Percentiles rank a stretch among this genome's conserved stretches.
Conservation (phyloP, 2,888 invertebrate genomes). For the Merodon equestris region DNA sequence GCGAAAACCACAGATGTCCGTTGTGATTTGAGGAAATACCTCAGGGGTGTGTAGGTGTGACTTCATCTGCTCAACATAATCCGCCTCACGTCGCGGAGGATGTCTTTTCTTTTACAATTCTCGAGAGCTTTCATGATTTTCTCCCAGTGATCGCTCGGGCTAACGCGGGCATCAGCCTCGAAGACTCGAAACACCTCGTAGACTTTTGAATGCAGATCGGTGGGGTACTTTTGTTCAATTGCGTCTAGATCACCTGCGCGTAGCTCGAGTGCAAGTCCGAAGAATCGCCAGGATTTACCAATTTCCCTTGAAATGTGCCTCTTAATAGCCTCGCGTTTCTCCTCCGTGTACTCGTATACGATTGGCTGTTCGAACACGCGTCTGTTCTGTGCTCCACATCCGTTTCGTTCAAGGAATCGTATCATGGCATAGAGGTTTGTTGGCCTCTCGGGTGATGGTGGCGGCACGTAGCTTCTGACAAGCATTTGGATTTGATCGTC, state of each 20-base stretch:
- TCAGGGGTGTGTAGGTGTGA: too few relatives aligned
- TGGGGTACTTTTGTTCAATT: slow-evolving; percentile 72
- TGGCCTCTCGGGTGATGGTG: slow-evolving; percentile 12
- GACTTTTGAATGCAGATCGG: slow-evolving; percentile 73
- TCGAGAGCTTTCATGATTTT: slow-evolving; percentile 72
- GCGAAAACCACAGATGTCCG: not conserved
- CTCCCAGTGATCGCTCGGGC: slow-evolving; percentile 69
- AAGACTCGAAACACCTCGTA: slow-evolving; percentile 73
- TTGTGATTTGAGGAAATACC: too few relatives aligned
- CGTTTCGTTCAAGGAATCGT: slow-evolving; percentile 19
- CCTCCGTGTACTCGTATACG: slow-evolving; percentile 67
- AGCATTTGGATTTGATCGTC: slow-evolving; percentile 67
- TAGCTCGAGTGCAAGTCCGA: slow-evolving; percentile 75
- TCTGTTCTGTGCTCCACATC: too few relatives aligned
- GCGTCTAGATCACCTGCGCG: slow-evolving; percentile 75
- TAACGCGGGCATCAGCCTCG: slow-evolving; percentile 74
- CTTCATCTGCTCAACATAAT: slow-evolving; percentile 63
- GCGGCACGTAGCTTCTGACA: slow-evolving; percentile 67
- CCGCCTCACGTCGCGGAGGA: slow-evolving; percentile 71
- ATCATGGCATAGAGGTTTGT: slow-evolving; percentile 33
- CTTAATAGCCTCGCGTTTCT: slow-evolving; percentile 73
- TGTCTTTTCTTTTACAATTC: slow-evolving; percentile 72
- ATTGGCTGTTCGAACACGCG: not conserved
- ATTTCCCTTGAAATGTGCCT: slow-evolving; percentile 74
- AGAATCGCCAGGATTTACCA: slow-evolving; percentile 75